A percentile compares a stretch with the other conserved stretches of the same genome.
Conservation (phyloP, 2,888 invertebrate species). For the Athetis lepigone region DNA sequence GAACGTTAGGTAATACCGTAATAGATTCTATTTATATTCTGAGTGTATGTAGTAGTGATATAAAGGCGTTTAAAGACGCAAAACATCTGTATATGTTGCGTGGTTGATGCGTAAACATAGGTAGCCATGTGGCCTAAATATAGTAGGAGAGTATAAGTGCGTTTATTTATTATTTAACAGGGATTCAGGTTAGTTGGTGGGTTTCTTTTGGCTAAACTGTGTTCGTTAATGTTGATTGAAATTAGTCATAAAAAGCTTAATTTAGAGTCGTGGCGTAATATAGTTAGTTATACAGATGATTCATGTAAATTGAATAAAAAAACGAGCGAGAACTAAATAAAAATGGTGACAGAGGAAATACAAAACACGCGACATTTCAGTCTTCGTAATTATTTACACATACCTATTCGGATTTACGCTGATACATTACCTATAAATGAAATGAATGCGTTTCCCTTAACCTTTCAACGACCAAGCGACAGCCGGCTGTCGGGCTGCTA, state of each 20-base stretch:
- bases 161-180: slow-evolving; percentile 24
- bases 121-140: slow-evolving; percentile 24
- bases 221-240: not conserved
- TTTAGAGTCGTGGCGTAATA: not conserved
- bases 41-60: not conserved
- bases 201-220: slow-evolving; percentile 1
- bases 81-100: slow-evolving; percentile 23
- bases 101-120: slow-evolving; percentile 13
- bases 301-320: too few species aligned
- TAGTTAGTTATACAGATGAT: too few species aligned
- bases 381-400: too few species aligned
- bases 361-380: too few species aligned
- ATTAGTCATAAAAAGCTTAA: not conserved
- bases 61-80: slow-evolving; percentile 14
- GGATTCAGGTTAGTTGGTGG: not conserved
- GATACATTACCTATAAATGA: too few species aligned
- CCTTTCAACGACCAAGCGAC: too few species aligned
- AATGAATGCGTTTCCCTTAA: too few species aligned
- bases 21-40: slow-evolving; percentile 25
- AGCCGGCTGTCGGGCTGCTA: too few species aligned
- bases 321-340: too few species aligned
- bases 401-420: too few species aligned
- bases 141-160: not conserved
- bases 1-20: slow-evolving; percentile 8
- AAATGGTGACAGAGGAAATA: too few species aligned